phyloP scores from a whole-genome alignment of 1,140 invertebrate species.

The Zophobas atratus region DNA sequence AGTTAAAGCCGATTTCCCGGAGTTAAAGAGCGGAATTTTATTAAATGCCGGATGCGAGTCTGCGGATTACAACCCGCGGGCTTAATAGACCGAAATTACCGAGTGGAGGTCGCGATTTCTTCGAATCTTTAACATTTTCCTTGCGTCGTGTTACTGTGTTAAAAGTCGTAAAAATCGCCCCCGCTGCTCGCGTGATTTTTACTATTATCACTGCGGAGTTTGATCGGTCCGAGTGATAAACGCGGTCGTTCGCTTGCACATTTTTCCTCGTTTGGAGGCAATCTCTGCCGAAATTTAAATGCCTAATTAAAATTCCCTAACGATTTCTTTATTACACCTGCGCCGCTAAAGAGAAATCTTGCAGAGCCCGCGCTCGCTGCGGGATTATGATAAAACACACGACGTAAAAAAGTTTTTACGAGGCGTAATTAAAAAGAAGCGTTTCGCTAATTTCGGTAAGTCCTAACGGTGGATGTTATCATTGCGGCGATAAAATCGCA shows the following conservation, averaged over 20 bases:
- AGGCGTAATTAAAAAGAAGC: conserved; percentile 30
- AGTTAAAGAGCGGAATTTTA: conserved; percentile 22
- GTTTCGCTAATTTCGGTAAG: conserved; percentile 39
- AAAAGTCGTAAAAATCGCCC: too few relatives aligned
- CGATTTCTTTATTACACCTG: conserved; percentile 12
- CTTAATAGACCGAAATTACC: too few relatives aligned
- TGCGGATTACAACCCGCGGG: too few relatives aligned
- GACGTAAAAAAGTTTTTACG: conserved; percentile 32
- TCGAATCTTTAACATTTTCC: too few relatives aligned
- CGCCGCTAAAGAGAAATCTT: conserved; percentile 10
- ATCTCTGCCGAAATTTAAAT: not conserved
- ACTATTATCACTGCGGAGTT: not conserved
- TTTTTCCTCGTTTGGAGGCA: conserved; percentile 1
- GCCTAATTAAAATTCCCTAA: conserved; percentile 23
- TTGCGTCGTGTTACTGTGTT: too few relatives aligned
- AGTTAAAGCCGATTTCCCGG: conserved; percentile 13
- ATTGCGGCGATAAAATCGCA: conserved; percentile 14
- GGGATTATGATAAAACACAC: conserved; percentile 33
- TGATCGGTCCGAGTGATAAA: conserved; percentile 1
- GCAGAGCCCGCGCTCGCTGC: conserved; percentile 6
- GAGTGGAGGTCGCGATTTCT: too few relatives aligned
- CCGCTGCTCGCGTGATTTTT: not conserved
- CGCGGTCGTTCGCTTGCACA: not conserved
- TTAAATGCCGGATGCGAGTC: not conserved
- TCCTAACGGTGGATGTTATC: conserved; percentile 25